Evolutionary conservation across 2,888 invertebrate species (phyloP), one percentile per base, ranked within the genome.

Genomic region (Yponomeuta malinellus): DNA sequence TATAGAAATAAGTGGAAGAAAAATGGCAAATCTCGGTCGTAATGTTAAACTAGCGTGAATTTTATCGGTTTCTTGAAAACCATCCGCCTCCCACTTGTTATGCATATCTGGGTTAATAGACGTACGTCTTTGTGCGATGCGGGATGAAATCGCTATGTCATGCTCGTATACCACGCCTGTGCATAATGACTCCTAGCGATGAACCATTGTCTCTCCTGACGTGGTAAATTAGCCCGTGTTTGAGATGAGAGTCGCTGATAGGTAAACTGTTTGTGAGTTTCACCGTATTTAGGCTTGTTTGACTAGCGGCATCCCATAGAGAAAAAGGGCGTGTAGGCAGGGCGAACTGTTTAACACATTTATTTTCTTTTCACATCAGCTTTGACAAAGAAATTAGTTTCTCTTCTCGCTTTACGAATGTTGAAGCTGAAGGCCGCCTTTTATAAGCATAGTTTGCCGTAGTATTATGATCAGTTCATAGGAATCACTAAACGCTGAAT

Each of bases 31-130:
- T 8, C 29, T 68, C 68, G 73, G 72, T 71, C 65, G 63, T 67
- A 71, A 70, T 69, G 72, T 71, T 71, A 72, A 73, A 67, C 69
- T 68, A 69, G 71, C 74, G 72, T 68, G 70, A 73, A 71, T 70
- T 71, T 70, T 71, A 73, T 73, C 73, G 72, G 74, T 72, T 78
- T 76, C 69, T 71, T 70, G 59, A 63, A 71, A 59, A 69, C 48
- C 68, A 6, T 15, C 71, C 31, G 64, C 65, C 64, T 76, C 76
- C 74, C 74, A 79, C 78, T 79, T 81, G 77, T 78, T 80, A 78
- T 80, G 79, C 77, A 79, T 82, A 83, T 84, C 80, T 86, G 78
- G 85, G 87, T 80, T 87, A 87, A 88, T 87, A 81, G 79, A 79
- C 78, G 72, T 71, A 68, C 33, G 59, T 67, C 59, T 67, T 59